Evolutionary conservation across 2,113 vertebrate species (phyloP).

Genomic region (Bos javanicus): DNA sequence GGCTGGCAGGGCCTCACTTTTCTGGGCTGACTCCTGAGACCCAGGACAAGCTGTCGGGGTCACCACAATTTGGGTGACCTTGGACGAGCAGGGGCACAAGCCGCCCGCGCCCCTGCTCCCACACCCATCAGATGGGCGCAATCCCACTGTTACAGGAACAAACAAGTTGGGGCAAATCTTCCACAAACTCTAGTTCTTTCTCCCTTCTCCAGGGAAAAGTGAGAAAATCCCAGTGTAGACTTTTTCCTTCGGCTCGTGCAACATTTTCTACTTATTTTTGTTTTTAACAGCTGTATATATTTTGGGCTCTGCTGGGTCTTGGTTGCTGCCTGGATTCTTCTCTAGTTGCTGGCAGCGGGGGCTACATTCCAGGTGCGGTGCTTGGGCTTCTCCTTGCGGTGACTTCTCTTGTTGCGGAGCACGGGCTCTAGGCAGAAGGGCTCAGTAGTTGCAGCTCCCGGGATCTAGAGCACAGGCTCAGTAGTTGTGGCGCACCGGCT

Average conservation of each 20-base stretch:
- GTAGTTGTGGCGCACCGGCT: not conserved
- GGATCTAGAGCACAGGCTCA: not conserved
- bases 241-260: not conserved
- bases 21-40: not conserved
- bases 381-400: not conserved
- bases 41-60: accelerated
- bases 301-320: not conserved
- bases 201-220: not conserved
- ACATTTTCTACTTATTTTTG: not conserved
- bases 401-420: not conserved
- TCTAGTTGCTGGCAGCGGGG: not conserved
- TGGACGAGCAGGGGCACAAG: not conserved
- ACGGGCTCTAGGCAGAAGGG: not conserved
- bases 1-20: not conserved
- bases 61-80: not conserved
- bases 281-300: not conserved
- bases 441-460: not conserved
- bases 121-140: accelerated
- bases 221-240: not conserved
- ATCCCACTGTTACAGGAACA: too few species aligned
- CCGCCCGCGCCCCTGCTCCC: not conserved
- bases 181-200: not conserved
- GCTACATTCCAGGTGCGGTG: not conserved
- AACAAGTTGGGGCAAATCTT: not conserved
- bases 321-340: not conserved